phyloP scores from a whole-genome alignment of 2,113 vertebrate species.

The Oncorhynchus kisutch region DNA sequence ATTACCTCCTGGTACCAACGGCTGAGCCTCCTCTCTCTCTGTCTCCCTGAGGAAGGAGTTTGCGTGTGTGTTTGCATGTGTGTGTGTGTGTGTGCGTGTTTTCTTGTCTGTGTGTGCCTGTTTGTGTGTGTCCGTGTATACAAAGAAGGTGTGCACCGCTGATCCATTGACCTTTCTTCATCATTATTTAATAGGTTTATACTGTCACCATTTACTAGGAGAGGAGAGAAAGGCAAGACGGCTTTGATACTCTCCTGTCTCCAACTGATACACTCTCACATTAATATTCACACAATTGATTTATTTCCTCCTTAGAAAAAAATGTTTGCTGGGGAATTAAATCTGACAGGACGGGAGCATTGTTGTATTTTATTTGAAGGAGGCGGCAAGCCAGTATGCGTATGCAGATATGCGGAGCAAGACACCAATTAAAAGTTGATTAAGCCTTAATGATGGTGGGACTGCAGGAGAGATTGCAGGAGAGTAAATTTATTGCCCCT shows the following conservation, averaged over 20 bases:
- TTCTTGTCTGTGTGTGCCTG: too few species aligned
- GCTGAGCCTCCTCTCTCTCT: constrained; percentile 64
- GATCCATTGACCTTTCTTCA: constrained; percentile 60
- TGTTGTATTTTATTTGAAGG: constrained; percentile 66
- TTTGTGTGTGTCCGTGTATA: constrained; percentile 34
- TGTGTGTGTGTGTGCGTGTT: constrained; percentile 39
- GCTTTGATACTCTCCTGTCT: constrained; percentile 53
- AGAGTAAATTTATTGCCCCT: constrained; percentile 29
- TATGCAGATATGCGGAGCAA: constrained; percentile 70
- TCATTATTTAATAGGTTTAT: constrained; percentile 63
- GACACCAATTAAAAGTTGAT: constrained; percentile 75
- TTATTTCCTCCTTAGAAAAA: constrained; percentile 48
- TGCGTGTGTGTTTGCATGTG: constrained; percentile 36
- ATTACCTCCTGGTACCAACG: constrained; percentile 73
- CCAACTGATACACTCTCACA: constrained; percentile 56
- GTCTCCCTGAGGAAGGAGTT: constrained; percentile 39
- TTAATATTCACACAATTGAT: constrained; percentile 73
- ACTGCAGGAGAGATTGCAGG: constrained; percentile 41
- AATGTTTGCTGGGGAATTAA: constrained; percentile 67
- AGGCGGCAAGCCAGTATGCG: constrained; percentile 66
- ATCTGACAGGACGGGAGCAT: constrained; percentile 70
- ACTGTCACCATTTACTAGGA: constrained; percentile 15
- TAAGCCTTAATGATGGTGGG: constrained; percentile 74
- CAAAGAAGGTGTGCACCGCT: not conserved
- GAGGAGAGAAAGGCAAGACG: constrained; percentile 36